Conservation (phyloP, 2,113 vertebrate genomes). For the Sturnus vulgaris region DNA sequence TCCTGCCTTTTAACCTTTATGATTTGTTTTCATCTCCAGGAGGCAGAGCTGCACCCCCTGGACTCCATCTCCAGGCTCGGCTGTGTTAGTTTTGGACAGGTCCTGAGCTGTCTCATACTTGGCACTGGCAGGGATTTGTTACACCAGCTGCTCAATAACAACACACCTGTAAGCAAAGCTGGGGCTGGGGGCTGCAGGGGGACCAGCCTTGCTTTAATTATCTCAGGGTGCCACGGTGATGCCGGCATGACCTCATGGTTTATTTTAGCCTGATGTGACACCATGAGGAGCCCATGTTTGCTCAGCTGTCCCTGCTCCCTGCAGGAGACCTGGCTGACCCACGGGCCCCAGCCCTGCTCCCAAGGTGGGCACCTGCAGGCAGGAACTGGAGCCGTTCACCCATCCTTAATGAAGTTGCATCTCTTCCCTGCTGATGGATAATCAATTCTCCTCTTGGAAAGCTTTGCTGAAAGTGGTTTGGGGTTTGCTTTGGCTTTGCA, state of each 20-base stretch:
- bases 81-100: slow-evolving; percentile 70
- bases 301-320: slow-evolving; percentile 50
- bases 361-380: background rate
- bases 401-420: background rate
- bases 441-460: background rate
- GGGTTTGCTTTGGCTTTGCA: slow-evolving; percentile 30
- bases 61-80: background rate
- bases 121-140: slow-evolving; percentile 63
- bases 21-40: slow-evolving; percentile 69
- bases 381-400: background rate
- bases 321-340: background rate
- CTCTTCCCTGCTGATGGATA: background rate
- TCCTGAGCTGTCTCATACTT: slow-evolving; percentile 31
- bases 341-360: background rate
- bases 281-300: slow-evolving; percentile 42
- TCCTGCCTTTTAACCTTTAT: slow-evolving; percentile 51
- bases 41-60: slow-evolving; percentile 47
- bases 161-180: slow-evolving; percentile 69
- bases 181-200: slow-evolving; percentile 20
- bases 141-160: slow-evolving; percentile 74
- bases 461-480: background rate
- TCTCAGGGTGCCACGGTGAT: slow-evolving; percentile 44
- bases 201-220: slow-evolving; percentile 48
- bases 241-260: slow-evolving; percentile 71
- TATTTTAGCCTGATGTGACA: slow-evolving; percentile 12